Conservation (phyloP, 30 jellyfish, hydroid and myxozoan species). For the Turritopsis rubra region DNA sequence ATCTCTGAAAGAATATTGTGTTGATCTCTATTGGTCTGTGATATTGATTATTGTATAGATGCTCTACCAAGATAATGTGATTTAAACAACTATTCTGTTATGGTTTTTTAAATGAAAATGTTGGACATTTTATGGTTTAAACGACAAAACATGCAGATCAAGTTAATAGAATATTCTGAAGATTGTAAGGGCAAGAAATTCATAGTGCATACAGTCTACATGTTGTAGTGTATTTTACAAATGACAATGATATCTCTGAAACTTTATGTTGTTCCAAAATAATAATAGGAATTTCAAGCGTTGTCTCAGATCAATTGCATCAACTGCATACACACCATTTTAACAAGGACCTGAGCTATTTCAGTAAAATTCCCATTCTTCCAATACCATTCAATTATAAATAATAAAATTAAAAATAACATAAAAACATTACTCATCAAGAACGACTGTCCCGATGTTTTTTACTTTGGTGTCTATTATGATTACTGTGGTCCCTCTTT, state of each 20-base stretch:
- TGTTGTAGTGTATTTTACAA: no score
- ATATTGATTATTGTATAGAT: neutral
- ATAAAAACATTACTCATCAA: neutral
- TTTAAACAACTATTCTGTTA: no score
- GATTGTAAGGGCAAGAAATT: no score
- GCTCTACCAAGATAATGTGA: no score
- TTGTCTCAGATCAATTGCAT: no score
- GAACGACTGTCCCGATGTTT: neutral
- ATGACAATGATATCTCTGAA: no score
- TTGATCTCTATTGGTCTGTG: neutral
- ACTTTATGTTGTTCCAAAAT: neutral
- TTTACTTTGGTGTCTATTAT: neutral
- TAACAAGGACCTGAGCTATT: neutral
- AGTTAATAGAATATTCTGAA: no score
- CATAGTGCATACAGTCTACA: no score
- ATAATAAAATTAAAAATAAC: no score
- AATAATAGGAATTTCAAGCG: neutral
- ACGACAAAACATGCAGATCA: no score
- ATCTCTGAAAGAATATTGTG: neutral
- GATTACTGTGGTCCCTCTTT: neutral
- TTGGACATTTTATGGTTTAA: no score
- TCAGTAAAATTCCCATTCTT: neutral
- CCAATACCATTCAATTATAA: neutral
- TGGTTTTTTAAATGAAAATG: neutral
- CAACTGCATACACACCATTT: no score